Percentiles rank a stretch among this genome's conserved stretches.
Evolutionary conservation across 2,888 invertebrate genomes (phyloP).

Genomic region (Dascillus cervinus): DNA sequence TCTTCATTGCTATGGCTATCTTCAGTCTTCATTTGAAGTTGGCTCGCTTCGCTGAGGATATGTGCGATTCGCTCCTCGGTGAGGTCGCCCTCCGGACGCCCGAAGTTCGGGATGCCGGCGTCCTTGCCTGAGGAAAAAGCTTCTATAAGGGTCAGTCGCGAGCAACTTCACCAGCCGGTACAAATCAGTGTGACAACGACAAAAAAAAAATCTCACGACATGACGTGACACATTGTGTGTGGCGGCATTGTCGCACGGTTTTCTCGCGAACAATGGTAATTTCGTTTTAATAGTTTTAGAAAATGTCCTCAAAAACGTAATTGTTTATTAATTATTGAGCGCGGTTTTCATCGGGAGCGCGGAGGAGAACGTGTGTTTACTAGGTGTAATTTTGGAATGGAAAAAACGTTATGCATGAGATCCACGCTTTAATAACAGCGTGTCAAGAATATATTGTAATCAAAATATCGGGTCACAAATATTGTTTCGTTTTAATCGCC

Average conservation of each 20-base stretch:
- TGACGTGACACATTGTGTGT: too few relatives aligned
- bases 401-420: too few relatives aligned
- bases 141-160: slow-evolving; percentile 41
- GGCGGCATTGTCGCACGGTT: slow-evolving; percentile 20
- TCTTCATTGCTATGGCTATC: slow-evolving; percentile 72
- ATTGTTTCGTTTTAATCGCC: too few relatives aligned
- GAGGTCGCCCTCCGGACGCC: slow-evolving; percentile 64
- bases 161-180: too few relatives aligned
- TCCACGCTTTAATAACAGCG: too few relatives aligned
- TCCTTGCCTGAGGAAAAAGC: slow-evolving; percentile 66
- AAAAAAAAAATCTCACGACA: too few relatives aligned
- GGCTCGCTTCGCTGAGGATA: slow-evolving; percentile 87
- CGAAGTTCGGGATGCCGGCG: slow-evolving; percentile 70
- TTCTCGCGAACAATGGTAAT: slow-evolving; percentile 21
- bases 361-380: not conserved
- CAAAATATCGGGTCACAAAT: too few relatives aligned
- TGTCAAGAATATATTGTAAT: too few relatives aligned
- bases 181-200: too few relatives aligned
- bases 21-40: slow-evolving; percentile 68
- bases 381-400: slow-evolving; percentile 2
- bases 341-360: slow-evolving; percentile 3
- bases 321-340: slow-evolving; percentile 10
- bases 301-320: slow-evolving; percentile 14
- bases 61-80: slow-evolving; percentile 91
- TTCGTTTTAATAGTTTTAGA: slow-evolving; percentile 22